Base-by-base conservation (phyloP, 2,797 vertebrate species). In the Aphelocoma californica region DNA sequence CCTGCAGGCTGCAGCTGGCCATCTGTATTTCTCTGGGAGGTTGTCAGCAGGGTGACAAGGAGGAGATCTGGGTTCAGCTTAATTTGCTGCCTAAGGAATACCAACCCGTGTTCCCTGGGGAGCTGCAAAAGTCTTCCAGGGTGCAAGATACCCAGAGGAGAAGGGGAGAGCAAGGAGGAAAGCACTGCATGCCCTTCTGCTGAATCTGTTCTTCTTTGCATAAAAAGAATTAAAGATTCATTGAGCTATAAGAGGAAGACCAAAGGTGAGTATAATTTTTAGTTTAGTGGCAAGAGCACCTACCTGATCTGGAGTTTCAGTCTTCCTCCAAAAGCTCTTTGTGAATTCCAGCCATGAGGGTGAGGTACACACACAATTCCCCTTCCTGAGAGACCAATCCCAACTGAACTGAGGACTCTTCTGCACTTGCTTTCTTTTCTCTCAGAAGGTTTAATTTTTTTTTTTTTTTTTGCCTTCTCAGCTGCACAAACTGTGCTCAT, bases 191-290 rank as follows among this genome's bases (percentile, higher is more conserved):
- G 31, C 20, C 61, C 60, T 73, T 51, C 24, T 8, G 23, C 48
- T 81, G 64, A 86, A 51, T 48, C 32, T 74, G 26, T 57, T 88
- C 36, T 56, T 77, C 61, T 88, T 81, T 88, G 75, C 85, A 88
- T 92, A 81, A 88, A 77, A 91, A 57, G 13, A 73, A 95, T 95
- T 77, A 88, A 94, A 91, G 82, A 88, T 86, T 90, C 57, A 81
- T 86, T 88, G 66, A 84, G 47, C 66, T 70, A 42, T 58, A 47
- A 78, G 75, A 88, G 25, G 42, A 84, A 74, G 64, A 90, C 57
- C 32, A 94, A 92, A 88, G 60, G 64, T 81, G 48, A 94, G 18
- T 60, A 32, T 42, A 53, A 81, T 79, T 91, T 79, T 86, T 16
- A 80, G 40, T 90, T 88, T 54, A 77, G 51, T 67, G 64, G 47